phyloP scores from a whole-genome alignment of 1,140 invertebrate species.

The Lerema accius region DNA sequence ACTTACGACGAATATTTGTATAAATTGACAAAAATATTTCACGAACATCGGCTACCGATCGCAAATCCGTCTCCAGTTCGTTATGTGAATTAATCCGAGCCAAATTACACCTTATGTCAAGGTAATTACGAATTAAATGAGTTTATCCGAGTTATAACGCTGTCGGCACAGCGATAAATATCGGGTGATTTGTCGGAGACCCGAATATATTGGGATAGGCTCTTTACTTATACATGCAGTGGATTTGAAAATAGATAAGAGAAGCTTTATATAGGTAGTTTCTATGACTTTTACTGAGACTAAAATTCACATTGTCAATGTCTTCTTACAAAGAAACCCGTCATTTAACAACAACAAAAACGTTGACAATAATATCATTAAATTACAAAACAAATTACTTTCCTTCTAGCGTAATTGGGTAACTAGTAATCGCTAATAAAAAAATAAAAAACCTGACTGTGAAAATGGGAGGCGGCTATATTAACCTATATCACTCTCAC shows the following conservation, averaged over 20 bases:
- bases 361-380: too few species aligned
- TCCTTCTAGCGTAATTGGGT: too few species aligned
- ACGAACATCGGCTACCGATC: constrained; percentile 5
- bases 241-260: neutral
- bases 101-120: constrained; percentile 45
- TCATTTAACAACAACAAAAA: too few species aligned
- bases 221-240: neutral
- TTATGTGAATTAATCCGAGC: constrained; percentile 37
- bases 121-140: constrained; percentile 43
- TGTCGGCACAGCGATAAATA: constrained; percentile 49
- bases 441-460: too few species aligned
- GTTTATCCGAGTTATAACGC: constrained; percentile 42
- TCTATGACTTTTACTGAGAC: too few species aligned
- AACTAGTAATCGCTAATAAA: too few species aligned
- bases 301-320: too few species aligned
- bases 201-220: constrained; percentile 7
- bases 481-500: too few species aligned
- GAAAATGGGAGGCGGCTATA: too few species aligned
- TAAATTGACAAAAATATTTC: constrained; percentile 5
- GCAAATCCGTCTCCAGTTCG: constrained; percentile 48
- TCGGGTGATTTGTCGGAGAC: constrained; percentile 45
- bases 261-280: too few species aligned
- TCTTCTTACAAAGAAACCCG: too few species aligned
- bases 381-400: too few species aligned
- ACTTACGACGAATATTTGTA: neutral